These are phyloP conservation scores for Lordiphosa mommai DNA, from an alignment of 1,140 invertebrate species.

Conservation along the genomic window DNA sequence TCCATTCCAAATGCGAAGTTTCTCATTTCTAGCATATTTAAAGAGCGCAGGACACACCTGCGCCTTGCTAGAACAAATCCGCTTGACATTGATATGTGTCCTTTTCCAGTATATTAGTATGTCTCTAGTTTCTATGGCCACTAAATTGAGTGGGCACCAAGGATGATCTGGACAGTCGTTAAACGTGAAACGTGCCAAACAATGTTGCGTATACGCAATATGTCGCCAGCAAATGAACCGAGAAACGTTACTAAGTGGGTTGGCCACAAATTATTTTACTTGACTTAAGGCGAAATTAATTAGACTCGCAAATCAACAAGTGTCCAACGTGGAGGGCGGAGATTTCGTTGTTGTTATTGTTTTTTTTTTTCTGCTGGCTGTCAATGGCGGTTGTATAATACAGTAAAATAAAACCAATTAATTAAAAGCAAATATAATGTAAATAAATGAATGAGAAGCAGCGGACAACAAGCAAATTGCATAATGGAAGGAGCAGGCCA, in stretches of 20 bases:
- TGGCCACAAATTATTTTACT: slow-evolving; percentile 45
- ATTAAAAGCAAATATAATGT: slow-evolving; percentile 58
- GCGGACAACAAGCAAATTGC: slow-evolving; percentile 9
- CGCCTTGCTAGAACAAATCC: slow-evolving; percentile 60
- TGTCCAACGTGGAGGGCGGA: slow-evolving; percentile 19
- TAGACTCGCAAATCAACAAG: slow-evolving; percentile 64
- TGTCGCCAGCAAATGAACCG: slow-evolving; percentile 16
- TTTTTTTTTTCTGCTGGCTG: slow-evolving; percentile 2
- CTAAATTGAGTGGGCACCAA: slow-evolving; percentile 43
- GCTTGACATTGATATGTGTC: slow-evolving; percentile 47
- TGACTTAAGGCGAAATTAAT: slow-evolving; percentile 44
- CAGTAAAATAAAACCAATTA: slow-evolving; percentile 54
- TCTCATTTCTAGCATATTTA: slow-evolving; percentile 18
- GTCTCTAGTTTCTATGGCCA: slow-evolving; percentile 54
- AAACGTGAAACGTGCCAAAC: slow-evolving; percentile 19
- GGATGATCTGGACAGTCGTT: slow-evolving; percentile 24
- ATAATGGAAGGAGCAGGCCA: slow-evolving; percentile 7
- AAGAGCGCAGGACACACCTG: neutral
- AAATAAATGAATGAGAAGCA: slow-evolving; percentile 37
- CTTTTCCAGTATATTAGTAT: slow-evolving; percentile 43
- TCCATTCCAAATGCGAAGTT: too few species aligned
- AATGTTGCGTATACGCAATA: slow-evolving; percentile 41
- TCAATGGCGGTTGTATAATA: slow-evolving; percentile 14
- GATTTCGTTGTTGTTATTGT: slow-evolving; percentile 30
- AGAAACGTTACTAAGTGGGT: slow-evolving; percentile 39